Base-by-base conservation (phyloP, 2,888 invertebrate genomes). In the Eupithecia vulgata region DNA sequence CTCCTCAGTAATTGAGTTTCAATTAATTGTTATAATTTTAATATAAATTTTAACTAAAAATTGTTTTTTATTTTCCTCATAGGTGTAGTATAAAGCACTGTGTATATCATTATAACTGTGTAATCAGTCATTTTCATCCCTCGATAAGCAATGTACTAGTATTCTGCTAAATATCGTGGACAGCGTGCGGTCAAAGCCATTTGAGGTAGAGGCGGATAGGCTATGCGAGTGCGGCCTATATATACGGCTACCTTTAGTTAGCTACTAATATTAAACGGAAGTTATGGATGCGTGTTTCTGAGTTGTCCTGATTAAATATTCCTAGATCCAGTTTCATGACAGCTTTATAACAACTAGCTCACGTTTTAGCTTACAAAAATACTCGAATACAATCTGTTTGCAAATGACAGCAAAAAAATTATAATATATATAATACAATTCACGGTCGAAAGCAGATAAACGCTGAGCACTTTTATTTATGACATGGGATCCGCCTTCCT, bases 361-460 rank as follows among this genome's bases (percentile, higher is more conserved):
- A 57, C 57, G 57, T 57, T 57, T 52, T 25, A 64, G n/a, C 21
- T 64, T 64, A 37, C 62, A 37, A 37, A n/a, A 64, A 64, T 57
- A 25, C 57, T 66, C 57, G 30, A 66, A 45, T 17, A 67, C 66
- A 67, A 72, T 74, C 67, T 62, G 34, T 67, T 65, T 74, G 74
- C 69, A 62, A 71, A 57, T 70, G 71, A 74, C 74, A 74, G 74
- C 57, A 25, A 69, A 74, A n/a, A n/a, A n/a, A n/a, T n/a, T n/a
- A n/a, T n/a, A n/a, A n/a, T n/a, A n/a, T n/a, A n/a, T n/a, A n/a
- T 69, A 71, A 74, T 74, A 71, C 52, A 62, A n/a, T 37, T 17
- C 68, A 68, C 57, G 64, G 37, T 70, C 74, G 57, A 57, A 57
- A 57, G 25, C 25, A 13, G 57, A 57, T 5, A 52, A 21, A 21